These are phyloP conservation scores for Emydocephalus ijimae DNA, from an alignment of 2,113 vertebrate genomes.

Conservation along the genomic window DNA sequence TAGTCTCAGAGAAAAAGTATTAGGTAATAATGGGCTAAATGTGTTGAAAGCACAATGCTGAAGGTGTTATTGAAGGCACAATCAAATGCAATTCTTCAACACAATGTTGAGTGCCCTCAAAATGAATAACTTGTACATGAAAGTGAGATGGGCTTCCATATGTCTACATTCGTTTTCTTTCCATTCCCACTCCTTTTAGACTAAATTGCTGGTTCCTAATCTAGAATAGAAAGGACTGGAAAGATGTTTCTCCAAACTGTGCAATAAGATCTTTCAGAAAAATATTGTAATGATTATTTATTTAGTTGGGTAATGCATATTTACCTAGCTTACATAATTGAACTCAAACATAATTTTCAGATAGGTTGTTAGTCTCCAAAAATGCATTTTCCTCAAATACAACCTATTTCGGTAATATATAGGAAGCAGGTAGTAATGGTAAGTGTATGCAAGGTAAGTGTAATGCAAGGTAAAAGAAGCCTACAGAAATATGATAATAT, in stretches of 20 bases:
- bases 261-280: not conserved
- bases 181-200: not conserved
- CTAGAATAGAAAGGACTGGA: not conserved
- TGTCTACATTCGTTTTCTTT: not conserved
- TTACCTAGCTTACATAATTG: not conserved
- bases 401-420: not conserved
- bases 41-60: not conserved
- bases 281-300: too few relatives aligned
- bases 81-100: not conserved
- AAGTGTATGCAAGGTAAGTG: not conserved
- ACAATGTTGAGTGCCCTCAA: not conserved
- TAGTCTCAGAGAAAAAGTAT: not conserved
- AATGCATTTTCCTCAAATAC: not conserved
- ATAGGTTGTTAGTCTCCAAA: not conserved
- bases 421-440: not conserved
- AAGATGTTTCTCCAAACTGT: not conserved
- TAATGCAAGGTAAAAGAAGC: not conserved
- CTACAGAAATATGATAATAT: not conserved
- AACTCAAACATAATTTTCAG: not conserved
- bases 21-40: not conserved
- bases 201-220: not conserved
- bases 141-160: too few relatives aligned
- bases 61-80: not conserved
- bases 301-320: too few relatives aligned
- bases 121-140: not conserved